phyloP scores from a whole-genome alignment of 1,140 invertebrate species.

The Drosophila nigromelanica region DNA sequence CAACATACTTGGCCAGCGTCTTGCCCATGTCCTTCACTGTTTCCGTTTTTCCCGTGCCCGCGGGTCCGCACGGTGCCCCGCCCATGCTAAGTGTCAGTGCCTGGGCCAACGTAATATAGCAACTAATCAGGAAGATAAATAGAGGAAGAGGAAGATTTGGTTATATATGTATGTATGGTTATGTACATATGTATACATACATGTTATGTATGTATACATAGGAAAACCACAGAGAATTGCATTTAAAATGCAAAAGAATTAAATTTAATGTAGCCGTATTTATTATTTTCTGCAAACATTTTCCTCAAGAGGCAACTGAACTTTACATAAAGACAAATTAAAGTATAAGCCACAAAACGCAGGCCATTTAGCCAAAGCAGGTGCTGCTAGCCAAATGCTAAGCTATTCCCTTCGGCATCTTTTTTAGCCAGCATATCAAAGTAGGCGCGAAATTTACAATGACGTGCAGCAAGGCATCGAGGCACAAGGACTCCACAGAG shows the following conservation, averaged over 20 bases:
- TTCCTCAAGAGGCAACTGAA: conserved; percentile 29
- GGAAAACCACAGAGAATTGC: conserved; percentile 23
- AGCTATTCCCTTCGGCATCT: conserved; percentile 47
- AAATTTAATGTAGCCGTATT: conserved; percentile 42
- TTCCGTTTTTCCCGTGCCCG: conserved; percentile 98
- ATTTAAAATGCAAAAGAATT: conserved; percentile 34
- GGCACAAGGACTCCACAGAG: conserved; percentile 21
- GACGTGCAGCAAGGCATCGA: conserved; percentile 27
- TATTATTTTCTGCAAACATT: conserved; percentile 14
- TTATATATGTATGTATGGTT: background rate
- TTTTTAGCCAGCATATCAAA: conserved; percentile 50
- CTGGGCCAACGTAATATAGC: conserved; percentile 98
- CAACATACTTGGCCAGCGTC: conserved; percentile 98
- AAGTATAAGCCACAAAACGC: conserved; percentile 33
- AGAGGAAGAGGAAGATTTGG: too few species aligned
- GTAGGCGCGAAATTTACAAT: conserved; percentile 43
- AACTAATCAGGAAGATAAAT: conserved; percentile 85
- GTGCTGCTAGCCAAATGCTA: conserved; percentile 25
- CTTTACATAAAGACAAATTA: conserved; percentile 24
- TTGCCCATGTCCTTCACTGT: conserved; percentile 99
- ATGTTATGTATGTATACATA: conserved; percentile 9
- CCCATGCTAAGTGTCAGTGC: conserved; percentile 98
- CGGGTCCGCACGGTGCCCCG: conserved; percentile 96
- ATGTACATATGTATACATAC: too few species aligned
- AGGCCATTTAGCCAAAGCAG: conserved; percentile 34